Evolutionary conservation across 1,140 invertebrate species (phyloP), one percentile per base, ranked within the genome.

Genomic region (Drosophila sturtevanti): DNA sequence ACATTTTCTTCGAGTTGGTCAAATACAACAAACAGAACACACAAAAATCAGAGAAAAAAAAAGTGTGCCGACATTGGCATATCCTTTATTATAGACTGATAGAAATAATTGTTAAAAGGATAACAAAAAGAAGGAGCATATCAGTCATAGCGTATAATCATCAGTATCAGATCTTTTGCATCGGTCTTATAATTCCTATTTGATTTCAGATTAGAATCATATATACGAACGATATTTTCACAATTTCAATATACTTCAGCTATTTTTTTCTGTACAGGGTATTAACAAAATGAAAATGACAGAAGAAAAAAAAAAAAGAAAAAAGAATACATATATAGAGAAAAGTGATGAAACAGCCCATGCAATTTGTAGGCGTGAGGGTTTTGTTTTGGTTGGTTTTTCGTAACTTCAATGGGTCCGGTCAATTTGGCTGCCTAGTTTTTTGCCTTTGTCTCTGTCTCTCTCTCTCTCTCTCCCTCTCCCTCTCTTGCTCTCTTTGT

Each of bases 1-100:
- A 77, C 72, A 77, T 77, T 77, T 77, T 73, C 73, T 62, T 64
- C 56, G 66, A 77, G 74, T 79, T 79, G 71, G 66, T 79, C 73
- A 79, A 59, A 56, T 62, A 79, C 68, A 68, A 63, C 73, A 51
- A 12, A 31, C 10, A 56, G 41, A 48, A 21, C 41, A 21, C n/a
- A n/a, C n/a, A n/a, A n/a, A n/a, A n/a, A n/a, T 44, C 41, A 16
- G 7, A 18, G 1, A 21, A 11, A 2, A 18, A 48, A 48, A 9
- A 0, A 21, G 0, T 21, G 11, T 4, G 9, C 4, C 4, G 41
- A 21, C 41, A 4, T 11, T 11, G 9, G 9, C 16, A 21, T 48
- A 48, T 18, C 41, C 41, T 48, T 2, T 38, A 38, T 9, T 4
- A 35, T 12, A 12, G 10, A 31, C 3, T 31, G 7, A 31, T 1